Evolutionary conservation across 1,140 invertebrate species (phyloP).

Genomic region (Maconellicoccus hirsutus): DNA sequence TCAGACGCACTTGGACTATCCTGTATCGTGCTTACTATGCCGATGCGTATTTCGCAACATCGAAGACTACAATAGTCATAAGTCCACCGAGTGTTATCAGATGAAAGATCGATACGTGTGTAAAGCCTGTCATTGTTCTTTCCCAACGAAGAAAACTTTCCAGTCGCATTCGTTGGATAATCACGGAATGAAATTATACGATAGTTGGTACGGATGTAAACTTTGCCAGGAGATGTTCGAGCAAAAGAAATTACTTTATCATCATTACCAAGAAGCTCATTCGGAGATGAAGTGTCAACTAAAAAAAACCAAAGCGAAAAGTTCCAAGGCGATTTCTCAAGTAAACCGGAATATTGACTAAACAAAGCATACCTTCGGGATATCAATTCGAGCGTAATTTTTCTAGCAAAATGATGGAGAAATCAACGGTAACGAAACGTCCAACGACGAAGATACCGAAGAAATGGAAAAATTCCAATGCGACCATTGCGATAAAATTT

Average conservation of each 20-base stretch:
- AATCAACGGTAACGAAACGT: not conserved
- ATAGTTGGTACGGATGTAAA: conserved; percentile 13
- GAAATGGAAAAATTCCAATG: conserved; percentile 11
- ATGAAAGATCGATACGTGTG: not conserved
- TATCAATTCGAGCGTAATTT: no score
- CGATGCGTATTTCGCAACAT: not conserved
- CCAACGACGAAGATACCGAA: not conserved
- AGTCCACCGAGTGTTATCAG: not conserved
- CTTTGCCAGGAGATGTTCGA: conserved; percentile 14
- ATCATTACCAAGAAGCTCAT: conserved; percentile 1
- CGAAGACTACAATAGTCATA: conserved; percentile 13
- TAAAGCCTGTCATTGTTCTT: not conserved
- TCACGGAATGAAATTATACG: conserved; percentile 6
- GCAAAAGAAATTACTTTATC: conserved; percentile 3
- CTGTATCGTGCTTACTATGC: not conserved
- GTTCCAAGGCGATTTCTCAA: not conserved
- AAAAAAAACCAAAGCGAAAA: not conserved
- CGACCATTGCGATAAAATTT: not conserved
- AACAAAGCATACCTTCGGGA: no score
- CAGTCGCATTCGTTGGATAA: conserved; percentile 10
- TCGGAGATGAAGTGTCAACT: not conserved
- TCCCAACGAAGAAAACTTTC: conserved; percentile 4
- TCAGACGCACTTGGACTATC: not conserved
- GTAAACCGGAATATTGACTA: not conserved
- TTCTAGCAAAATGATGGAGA: no score